Evolutionary conservation across 2,888 invertebrate genomes (phyloP), one percentile per base, ranked within the genome.

Genomic region (Diabrotica balteata): DNA sequence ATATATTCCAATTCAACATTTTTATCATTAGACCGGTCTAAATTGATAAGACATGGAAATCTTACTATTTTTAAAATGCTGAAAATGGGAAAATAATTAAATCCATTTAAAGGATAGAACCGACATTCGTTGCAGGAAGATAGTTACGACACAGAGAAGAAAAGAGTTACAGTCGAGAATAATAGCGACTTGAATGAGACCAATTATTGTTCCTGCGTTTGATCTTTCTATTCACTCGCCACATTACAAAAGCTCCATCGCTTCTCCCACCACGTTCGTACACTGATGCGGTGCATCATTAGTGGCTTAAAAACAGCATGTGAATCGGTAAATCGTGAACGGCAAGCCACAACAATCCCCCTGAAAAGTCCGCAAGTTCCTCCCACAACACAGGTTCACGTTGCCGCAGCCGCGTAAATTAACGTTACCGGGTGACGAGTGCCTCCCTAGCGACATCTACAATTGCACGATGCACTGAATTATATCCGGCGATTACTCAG

Each of bases 401-500:
- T 75, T 69, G 69, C 75, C 75, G 71, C 75, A 73, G 69, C 75
- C 72, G 72, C 75, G 78, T 80, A 78, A 80, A 80, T 80, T 79
- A 79, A 79, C 78, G 77, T 74, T 76, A 76, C 73, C 66, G 71
- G 57, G 79, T 80, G 81, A 79, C 79, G 78, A 78, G 78, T 79
- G 79, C 78, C 77, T 81, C 80, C 80, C 80, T 60, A 72, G 81
- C 78, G 80, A 79, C 77, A 74, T 75, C 76, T 72, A 75, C 67
- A 72, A 72, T 76, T 75, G 74, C 75, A 73, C 72, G 72, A 73
- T 75, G 76, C 76, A 79, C 77, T 80, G 79, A 80, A 80, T 80
- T 77, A 80, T 78, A 76, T 73, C 73, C 75, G 77, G 77, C 74
- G 73, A 77, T 77, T 61, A 68, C 60, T 50, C 61, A 55, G 55